phyloP scores from a whole-genome alignment of 2,888 invertebrate genomes.

The Cosmia pyralina region DNA sequence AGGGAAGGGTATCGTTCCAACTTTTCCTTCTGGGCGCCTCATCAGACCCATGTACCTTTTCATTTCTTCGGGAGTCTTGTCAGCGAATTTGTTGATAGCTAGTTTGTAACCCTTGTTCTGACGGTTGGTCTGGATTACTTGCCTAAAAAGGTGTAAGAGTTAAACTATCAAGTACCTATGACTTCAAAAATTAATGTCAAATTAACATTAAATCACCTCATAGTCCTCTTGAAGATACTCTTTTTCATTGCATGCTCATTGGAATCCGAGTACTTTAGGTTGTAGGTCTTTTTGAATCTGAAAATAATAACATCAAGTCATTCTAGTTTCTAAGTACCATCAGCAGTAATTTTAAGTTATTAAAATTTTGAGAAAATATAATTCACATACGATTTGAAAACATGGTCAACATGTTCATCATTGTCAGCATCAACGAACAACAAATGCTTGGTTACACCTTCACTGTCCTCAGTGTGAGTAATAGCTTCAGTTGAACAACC shows the following conservation, averaged over 20 bases:
- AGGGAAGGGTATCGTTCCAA: conserved; percentile 78
- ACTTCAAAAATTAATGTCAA: neutral
- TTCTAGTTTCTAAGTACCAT: neutral
- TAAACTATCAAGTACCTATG: neutral
- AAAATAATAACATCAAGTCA: conserved; percentile 11
- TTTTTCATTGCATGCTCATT: conserved; percentile 52
- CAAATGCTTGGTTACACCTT: conserved; percentile 67
- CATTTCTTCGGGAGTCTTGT: conserved; percentile 79
- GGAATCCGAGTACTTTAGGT: conserved; percentile 44
- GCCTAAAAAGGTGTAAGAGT: conserved; percentile 60
- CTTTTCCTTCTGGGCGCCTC: conserved; percentile 68
- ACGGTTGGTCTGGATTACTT: conserved; percentile 71
- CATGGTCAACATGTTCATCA: conserved; percentile 73
- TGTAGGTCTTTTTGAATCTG: conserved; percentile 51
- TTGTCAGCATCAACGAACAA: conserved; percentile 71
- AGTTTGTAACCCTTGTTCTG: conserved; percentile 78
- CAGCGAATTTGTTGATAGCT: conserved; percentile 79
- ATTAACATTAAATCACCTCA: conserved; percentile 51
- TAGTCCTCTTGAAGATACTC: conserved; percentile 52
- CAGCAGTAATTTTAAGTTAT: neutral
- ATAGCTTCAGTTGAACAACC: conserved; percentile 50
- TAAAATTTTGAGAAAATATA: neutral
- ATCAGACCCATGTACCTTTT: conserved; percentile 71
- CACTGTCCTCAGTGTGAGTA: conserved; percentile 53
- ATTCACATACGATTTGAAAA: conserved; percentile 74